Base-by-base conservation (phyloP, 2,113 vertebrate species). In the Scopus umbretta region DNA sequence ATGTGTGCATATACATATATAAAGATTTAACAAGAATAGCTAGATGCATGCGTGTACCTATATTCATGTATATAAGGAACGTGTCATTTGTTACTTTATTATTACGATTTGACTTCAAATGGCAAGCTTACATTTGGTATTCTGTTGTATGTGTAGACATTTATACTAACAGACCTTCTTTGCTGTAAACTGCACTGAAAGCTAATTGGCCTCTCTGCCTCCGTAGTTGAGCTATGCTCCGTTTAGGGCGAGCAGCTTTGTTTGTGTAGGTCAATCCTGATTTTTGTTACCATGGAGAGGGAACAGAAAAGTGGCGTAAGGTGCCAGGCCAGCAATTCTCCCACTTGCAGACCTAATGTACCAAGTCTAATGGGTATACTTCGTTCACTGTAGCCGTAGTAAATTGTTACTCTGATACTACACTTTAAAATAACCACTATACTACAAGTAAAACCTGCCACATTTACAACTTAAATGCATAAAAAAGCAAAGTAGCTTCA, bases 271-370 rank as follows among this genome's bases (percentile, higher is more conserved):
- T 96, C 93, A 91, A 3, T 70, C 58, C 78, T 96, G 67, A 67
- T 11, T 88, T 95, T 90, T 88, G 81, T 80, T 71, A 81, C 86
- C 87, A 90, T 34, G 32, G 92, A 91, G 74, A 92, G 17, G 55
- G 79, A 96, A 90, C 6, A 21, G 67, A 11, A 38, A 50, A 86
- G 55, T 47, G 71, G 50, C 63, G 22, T 8, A 72, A 90, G 87
- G 87, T 91, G 87, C 89, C 87, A 93, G 67, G 59, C 84, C 91
- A 94, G 91, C 89, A 93, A 92, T 90, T 92, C 63, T 88, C 67
- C 53, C 30, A 38, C 42, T 94, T 90, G 20, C 84, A 94, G 55
- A 78, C 45, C 53, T 83, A 91, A 96, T 82, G 81, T 50, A 71
- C 66, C 76, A 76, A 49, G 61, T 32, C 93, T 88, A 95, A 94